phyloP scores from a whole-genome alignment of 2,113 vertebrate genomes.

The Speoplatyrhinus poulsoni region DNA sequence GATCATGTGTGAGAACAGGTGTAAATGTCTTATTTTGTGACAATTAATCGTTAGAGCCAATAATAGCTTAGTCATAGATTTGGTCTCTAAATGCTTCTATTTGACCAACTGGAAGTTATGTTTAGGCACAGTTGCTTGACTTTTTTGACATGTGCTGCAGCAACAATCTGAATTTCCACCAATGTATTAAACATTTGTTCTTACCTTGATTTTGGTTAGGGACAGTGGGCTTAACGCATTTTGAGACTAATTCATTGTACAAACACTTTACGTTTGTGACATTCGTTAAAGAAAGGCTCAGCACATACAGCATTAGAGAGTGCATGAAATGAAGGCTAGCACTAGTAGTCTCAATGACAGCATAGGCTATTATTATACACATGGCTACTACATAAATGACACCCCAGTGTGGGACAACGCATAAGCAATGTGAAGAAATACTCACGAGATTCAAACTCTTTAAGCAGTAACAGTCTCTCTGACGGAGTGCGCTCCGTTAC shows the following conservation, averaged over 20 bases:
- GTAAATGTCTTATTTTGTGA: constrained; percentile 42
- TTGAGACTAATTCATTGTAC: too few species aligned
- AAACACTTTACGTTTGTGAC: too few species aligned
- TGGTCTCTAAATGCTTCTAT: constrained; percentile 9
- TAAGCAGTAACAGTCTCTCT: constrained; percentile 85
- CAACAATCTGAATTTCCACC: too few species aligned
- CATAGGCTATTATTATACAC: constrained; percentile 54
- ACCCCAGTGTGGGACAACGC: not conserved
- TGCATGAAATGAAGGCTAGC: constrained; percentile 21
- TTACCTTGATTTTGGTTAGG: too few species aligned
- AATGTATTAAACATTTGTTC: too few species aligned
- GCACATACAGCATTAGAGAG: not conserved
- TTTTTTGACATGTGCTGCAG: too few species aligned
- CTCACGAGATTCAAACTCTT: constrained; percentile 96
- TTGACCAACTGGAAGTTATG: not conserved
- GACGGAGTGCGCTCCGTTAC: constrained; percentile 86
- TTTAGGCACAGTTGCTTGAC: too few species aligned
- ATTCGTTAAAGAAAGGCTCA: too few species aligned
- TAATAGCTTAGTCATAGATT: constrained; percentile 8
- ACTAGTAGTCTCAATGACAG: constrained; percentile 50
- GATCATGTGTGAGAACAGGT: constrained; percentile 35
- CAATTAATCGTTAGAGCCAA: constrained; percentile 43
- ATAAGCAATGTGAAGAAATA: constrained; percentile 39
- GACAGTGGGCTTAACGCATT: too few species aligned
- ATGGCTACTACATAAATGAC: constrained; percentile 34